phyloP scores from a whole-genome alignment of 1,140 invertebrate genomes.

The Araneus ventricosus region DNA sequence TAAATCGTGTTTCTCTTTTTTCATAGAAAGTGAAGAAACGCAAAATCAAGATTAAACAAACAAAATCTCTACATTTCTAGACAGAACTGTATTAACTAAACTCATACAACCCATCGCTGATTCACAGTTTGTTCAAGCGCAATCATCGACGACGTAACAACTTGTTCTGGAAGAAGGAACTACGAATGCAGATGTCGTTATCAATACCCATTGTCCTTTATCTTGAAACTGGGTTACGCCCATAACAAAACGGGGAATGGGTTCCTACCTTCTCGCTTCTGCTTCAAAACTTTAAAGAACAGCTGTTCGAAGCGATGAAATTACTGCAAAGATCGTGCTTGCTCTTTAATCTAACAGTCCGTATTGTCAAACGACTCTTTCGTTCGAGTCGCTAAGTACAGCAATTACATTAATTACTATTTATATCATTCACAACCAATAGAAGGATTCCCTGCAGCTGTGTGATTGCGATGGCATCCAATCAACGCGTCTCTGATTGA shows the following conservation, averaged over 20 bases:
- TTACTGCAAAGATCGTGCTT: neutral
- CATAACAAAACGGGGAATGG: neutral
- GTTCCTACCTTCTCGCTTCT: neutral
- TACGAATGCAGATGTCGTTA: neutral
- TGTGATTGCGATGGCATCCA: neutral
- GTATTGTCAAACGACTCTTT: neutral
- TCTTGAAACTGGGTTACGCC: neutral
- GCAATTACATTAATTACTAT: slow-evolving; percentile 18
- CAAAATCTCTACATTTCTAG: too few relatives aligned
- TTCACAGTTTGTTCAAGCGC: neutral
- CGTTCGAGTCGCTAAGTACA: neutral
- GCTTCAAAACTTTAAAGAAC: neutral
- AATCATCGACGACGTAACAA: neutral
- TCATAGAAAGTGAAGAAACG: too few relatives aligned
- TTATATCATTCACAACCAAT: slow-evolving; percentile 5
- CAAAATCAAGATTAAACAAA: too few relatives aligned
- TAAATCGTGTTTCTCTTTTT: too few relatives aligned
- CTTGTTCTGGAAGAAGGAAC: neutral
- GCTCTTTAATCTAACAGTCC: neutral
- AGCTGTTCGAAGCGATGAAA: neutral
- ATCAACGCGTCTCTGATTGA: slow-evolving; percentile 17
- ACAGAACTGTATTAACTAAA: neutral
- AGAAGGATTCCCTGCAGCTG: neutral
- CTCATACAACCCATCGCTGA: neutral
- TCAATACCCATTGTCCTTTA: neutral